These are phyloP conservation scores for Ephialtes manifestator DNA, from an alignment of 2,888 invertebrate genomes.

Conservation along the genomic window DNA sequence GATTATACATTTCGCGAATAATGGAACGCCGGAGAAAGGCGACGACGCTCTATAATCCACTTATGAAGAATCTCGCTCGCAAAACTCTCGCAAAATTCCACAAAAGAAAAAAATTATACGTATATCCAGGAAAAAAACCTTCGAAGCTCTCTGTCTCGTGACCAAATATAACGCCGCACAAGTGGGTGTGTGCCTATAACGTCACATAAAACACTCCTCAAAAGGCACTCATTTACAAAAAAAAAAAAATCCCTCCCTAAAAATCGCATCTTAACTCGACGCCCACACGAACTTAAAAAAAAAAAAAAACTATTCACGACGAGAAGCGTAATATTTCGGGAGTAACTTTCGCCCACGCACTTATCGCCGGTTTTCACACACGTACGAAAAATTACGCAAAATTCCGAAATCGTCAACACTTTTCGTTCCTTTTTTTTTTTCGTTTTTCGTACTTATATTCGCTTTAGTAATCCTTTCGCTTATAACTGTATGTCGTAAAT, in stretches of 20 bases:
- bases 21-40: slow-evolving; percentile 32
- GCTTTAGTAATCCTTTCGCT: slow-evolving; percentile 34
- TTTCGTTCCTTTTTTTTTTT: background rate
- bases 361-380: slow-evolving; percentile 55
- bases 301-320: slow-evolving; percentile 38
- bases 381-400: slow-evolving; percentile 47
- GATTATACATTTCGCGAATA: slow-evolving; percentile 30
- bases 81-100: slow-evolving; percentile 25
- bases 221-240: slow-evolving; percentile 66
- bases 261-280: slow-evolving; percentile 15
- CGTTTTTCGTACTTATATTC: background rate
- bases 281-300: slow-evolving; percentile 5
- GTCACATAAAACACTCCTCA: slow-evolving; percentile 73
- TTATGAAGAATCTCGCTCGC: slow-evolving; percentile 27
- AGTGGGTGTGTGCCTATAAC: slow-evolving; percentile 45
- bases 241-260: background rate
- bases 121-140: slow-evolving; percentile 45
- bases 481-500: background rate
- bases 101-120: slow-evolving; percentile 41
- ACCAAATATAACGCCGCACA: slow-evolving; percentile 33
- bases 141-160: slow-evolving; percentile 5
- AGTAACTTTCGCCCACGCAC: slow-evolving; percentile 70
- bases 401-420: slow-evolving; percentile 4
- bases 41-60: background rate
- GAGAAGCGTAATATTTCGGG: slow-evolving; percentile 2